Conservation (phyloP, 2,888 invertebrate genomes). For the Cetonia aurata region DNA sequence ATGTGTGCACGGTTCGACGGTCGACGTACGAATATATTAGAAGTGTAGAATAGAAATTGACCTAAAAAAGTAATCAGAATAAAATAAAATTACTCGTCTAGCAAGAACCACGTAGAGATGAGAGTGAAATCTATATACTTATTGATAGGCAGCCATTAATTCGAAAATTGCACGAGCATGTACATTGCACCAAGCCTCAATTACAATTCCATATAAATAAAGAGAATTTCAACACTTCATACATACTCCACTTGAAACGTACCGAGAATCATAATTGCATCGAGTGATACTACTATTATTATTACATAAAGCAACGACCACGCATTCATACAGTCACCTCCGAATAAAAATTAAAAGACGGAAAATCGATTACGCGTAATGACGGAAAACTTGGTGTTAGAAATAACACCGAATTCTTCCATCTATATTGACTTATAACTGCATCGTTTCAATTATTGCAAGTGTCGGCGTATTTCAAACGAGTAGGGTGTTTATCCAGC, state of each 20-base stretch:
- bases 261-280: conserved; percentile 13
- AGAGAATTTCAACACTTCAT: conserved; percentile 6
- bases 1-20: too few species aligned
- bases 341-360: neutral
- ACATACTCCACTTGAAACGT: neutral
- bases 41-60: too few species aligned
- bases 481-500: conserved; percentile 32
- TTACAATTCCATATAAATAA: neutral
- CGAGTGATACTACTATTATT: conserved; percentile 1
- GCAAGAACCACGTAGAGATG: too few species aligned
- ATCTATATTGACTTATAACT: conserved; percentile 19
- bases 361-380: neutral
- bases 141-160: neutral
- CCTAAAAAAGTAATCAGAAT: too few species aligned
- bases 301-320: neutral
- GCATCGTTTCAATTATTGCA: conserved; percentile 21
- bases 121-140: too few species aligned
- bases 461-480: conserved; percentile 1
- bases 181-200: neutral
- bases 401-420: conserved; percentile 24
- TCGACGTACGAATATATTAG: too few species aligned
- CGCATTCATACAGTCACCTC: neutral
- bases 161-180: conserved; percentile 11
- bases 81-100: too few species aligned
- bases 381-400: conserved; percentile 6